A percentile compares a stretch with the other conserved stretches of the same genome.
Conservation (phyloP, 2,888 invertebrate species). For the Pachliopta kotzebuea region DNA sequence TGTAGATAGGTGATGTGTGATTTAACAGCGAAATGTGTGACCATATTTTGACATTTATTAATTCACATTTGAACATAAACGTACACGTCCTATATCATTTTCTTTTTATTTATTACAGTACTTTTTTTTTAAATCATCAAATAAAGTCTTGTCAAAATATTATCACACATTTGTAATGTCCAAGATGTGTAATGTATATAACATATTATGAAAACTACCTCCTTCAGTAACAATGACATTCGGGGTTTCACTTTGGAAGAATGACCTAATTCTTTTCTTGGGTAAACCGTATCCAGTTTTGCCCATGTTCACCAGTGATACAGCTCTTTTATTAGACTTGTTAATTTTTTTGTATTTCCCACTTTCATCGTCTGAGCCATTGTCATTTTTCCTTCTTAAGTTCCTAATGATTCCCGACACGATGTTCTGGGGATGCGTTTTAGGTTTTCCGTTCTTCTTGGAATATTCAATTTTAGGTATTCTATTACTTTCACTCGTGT, state of each 20-base stretch:
- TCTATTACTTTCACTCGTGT: conserved; percentile 41
- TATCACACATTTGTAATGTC: conserved; percentile 28
- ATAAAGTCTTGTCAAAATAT: conserved; percentile 13
- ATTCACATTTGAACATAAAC: neutral
- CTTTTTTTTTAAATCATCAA: no score
- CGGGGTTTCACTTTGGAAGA: conserved; percentile 72
- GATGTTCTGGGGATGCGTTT: conserved; percentile 53
- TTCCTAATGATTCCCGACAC: conserved; percentile 64
- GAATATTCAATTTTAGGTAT: conserved; percentile 57
- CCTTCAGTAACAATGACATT: conserved; percentile 77
- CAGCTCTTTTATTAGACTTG: conserved; percentile 69
- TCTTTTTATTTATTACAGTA: no score
- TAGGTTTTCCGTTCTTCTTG: conserved; percentile 64
- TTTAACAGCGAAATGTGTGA: conserved; percentile 17
- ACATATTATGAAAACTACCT: conserved; percentile 60
- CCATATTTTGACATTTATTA: neutral
- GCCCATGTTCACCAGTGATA: conserved; percentile 63
- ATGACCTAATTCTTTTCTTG: conserved; percentile 63
- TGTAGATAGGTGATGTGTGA: conserved; percentile 3
- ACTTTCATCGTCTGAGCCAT: conserved; percentile 69
- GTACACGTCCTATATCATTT: no score
- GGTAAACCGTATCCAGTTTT: conserved; percentile 61
- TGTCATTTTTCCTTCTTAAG: conserved; percentile 58
- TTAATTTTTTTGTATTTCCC: conserved; percentile 74
- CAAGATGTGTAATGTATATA: conserved; percentile 19